Conservation (phyloP, 2,888 invertebrate species). For the Hyposoter dolosus region DNA sequence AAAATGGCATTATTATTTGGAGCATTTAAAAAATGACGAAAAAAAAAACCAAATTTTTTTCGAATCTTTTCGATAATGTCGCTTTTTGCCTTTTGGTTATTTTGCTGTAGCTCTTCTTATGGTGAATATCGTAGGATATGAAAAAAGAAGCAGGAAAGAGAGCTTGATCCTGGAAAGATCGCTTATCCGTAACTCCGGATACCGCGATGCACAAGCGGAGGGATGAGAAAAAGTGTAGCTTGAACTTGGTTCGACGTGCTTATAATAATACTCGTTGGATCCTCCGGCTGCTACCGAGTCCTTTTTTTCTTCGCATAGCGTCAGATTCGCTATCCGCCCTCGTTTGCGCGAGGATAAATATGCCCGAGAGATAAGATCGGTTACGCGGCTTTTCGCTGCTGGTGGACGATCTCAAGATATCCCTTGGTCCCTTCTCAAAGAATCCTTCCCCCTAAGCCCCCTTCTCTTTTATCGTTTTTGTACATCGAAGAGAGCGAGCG, state of each 20-base stretch:
- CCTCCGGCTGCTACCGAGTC: neutral
- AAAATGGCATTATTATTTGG: no score
- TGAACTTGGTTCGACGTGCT: constrained; percentile 24
- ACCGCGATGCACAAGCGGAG: constrained; percentile 5
- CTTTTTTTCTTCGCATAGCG: neutral
- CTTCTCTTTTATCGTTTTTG: constrained; percentile 35
- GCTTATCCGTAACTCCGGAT: constrained; percentile 53
- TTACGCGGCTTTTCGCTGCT: constrained; percentile 51
- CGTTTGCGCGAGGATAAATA: constrained; percentile 60
- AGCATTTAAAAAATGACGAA: no score
- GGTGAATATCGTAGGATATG: neutral
- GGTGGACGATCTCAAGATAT: constrained; percentile 58
- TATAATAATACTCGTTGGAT: constrained; percentile 49
- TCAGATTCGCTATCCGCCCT: constrained; percentile 22
- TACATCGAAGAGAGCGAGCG: neutral
- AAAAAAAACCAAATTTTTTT: no score
- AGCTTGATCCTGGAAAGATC: constrained; percentile 50
- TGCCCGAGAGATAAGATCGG: constrained; percentile 65
- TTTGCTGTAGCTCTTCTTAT: neutral
- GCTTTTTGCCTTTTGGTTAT: neutral
- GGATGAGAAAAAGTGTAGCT: neutral
- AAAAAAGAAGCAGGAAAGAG: neutral
- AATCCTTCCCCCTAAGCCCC: neutral
- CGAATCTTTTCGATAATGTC: neutral
- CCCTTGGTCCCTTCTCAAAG: neutral